phyloP scores from a whole-genome alignment of 2,797 vertebrate species.

The Pygocentrus nattereri region DNA sequence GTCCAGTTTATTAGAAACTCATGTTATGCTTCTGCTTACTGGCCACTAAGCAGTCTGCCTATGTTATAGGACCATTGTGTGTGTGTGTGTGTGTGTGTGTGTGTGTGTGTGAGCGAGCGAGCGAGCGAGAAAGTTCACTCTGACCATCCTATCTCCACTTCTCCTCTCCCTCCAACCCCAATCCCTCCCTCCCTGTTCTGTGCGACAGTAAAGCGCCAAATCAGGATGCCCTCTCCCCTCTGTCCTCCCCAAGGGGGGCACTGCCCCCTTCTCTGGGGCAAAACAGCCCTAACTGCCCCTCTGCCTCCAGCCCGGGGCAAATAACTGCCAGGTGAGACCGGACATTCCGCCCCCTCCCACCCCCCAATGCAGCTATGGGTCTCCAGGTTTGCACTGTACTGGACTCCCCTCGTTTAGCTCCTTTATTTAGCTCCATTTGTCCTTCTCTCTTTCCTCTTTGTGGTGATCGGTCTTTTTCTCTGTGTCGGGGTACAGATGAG shows the following conservation, averaged over 20 bases:
- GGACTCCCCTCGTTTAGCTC: constrained; percentile 31
- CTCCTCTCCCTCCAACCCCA: constrained; percentile 71
- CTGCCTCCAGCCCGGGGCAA: constrained; percentile 87
- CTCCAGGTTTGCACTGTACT: constrained; percentile 49
- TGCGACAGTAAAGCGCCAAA: constrained; percentile 85
- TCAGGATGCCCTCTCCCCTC: constrained; percentile 89
- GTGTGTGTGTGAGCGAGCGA: constrained; percentile 10
- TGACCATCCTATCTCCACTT: constrained; percentile 59
- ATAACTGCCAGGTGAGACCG: constrained; percentile 87
- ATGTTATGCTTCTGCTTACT: no score
- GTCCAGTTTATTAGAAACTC: no score
- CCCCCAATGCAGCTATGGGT: constrained; percentile 56
- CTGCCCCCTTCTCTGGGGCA: constrained; percentile 87
- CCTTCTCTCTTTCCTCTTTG: background rate
- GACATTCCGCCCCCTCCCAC: constrained; percentile 56
- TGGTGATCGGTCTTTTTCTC: constrained; percentile 17
- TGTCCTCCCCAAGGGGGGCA: constrained; percentile 84
- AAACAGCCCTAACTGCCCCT: constrained; percentile 77
- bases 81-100: background rate
- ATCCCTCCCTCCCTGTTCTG: constrained; percentile 55
- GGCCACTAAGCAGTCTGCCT: no score
- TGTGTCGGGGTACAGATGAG: constrained; percentile 16
- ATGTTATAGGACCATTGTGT: no score
- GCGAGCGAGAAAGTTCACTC: constrained; percentile 24
- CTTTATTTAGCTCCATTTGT: background rate